A percentile compares a stretch with the other conserved stretches of the same genome.
These are phyloP conservation scores for Lytechinus variegatus DNA, from an alignment of 35 echinoderm and acorn worm genomes.

Conservation along the genomic window DNA sequence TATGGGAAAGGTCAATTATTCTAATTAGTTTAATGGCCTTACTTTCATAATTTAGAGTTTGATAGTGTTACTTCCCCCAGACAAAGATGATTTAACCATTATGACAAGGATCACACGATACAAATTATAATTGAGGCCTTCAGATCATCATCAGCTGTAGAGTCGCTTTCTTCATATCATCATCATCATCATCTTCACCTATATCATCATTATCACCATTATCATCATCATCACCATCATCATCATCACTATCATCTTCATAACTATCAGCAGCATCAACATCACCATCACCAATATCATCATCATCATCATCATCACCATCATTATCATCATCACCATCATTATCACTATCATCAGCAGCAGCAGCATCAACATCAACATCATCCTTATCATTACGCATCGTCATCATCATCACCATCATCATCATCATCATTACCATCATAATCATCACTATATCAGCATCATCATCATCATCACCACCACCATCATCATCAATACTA, in stretches of 20 bases:
- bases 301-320: neutral
- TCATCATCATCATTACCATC: neutral
- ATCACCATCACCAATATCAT: neutral
- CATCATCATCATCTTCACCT: neutral
- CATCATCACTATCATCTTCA: neutral
- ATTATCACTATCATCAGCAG: neutral
- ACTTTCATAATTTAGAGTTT: neutral
- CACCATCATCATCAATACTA: too few relatives aligned
- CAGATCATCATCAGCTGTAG: neutral
- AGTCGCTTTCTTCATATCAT: neutral
- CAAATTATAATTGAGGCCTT: neutral
- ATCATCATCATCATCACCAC: neutral
- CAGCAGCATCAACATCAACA: neutral
- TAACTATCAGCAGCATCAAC: neutral
- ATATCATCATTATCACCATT: neutral
- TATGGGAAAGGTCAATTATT: neutral
- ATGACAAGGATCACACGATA: neutral
- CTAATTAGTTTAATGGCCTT: neutral
- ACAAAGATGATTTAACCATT: neutral
- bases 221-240: neutral
- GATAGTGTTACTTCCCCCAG: neutral
- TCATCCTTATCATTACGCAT: neutral
- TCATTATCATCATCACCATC: neutral
- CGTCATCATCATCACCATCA: neutral
- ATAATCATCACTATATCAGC: neutral